Evolutionary conservation across 92 coral and sea anemone species (phyloP), one percentile per base, ranked within the genome.

Genomic region (Umimayanthus kanabou): DNA sequence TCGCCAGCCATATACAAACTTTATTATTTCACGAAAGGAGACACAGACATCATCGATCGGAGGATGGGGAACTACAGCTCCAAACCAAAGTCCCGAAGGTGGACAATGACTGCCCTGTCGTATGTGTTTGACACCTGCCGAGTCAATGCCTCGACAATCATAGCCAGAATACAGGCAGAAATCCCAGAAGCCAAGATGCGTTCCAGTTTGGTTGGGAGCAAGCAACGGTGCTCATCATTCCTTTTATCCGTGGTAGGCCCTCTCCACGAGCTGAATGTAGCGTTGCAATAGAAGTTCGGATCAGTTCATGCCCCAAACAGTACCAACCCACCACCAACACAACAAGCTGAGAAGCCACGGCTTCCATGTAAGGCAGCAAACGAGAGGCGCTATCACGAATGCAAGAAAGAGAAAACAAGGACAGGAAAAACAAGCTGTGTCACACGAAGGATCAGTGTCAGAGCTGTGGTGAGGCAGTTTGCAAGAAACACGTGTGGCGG

Each of bases 11-110:
- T 84, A 45, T 89, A 89, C 26, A 84, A 89, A 65, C 88, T 84
- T 8, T 89, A 89, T 76, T 71, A 89, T 42, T 84, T 84, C 29
- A 84, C 88, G 1, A 89, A 89, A 69, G 91, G 91, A 10, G 91
- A 81, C 2, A 81, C 91, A 29, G 91, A 81, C 88, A 82, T 89
- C 33, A 50, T 83, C 13, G 91, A 89, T 75, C 88, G 49, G 45
- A 16, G 91, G 26, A 49, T 58, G 33, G 91, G 61, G 2, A 75
- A 25, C 29, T 89, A 57, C 72, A 33, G 89, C 16, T 47, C 79
- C 75, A 89, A 89, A 43, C 20, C 88, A 37, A 89, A 82, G 90
- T 39, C 87, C 29, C 84, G 70, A 70, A 79, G 78, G 45, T 88
- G 90, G 86, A 40, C 90, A 0, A 77, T 89, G 84, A 45, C 73